Evolutionary conservation across 2,888 invertebrate genomes (phyloP).

Genomic region (Limulus polyphemus): DNA sequence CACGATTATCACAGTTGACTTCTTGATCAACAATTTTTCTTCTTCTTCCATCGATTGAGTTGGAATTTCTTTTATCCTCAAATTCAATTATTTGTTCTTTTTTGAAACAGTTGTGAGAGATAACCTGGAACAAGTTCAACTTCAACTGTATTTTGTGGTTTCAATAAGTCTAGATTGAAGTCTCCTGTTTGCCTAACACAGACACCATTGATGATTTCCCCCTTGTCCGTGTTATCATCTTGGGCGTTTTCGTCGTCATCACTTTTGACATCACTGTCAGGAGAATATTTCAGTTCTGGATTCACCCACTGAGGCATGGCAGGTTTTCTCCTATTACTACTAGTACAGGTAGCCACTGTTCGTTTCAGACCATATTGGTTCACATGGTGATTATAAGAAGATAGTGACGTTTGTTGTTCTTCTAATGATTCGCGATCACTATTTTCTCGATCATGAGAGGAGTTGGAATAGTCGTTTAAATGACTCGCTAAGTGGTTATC

Average conservation of each 20-base stretch:
- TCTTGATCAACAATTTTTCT: no score
- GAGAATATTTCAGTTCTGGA: constrained; percentile 49
- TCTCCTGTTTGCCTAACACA: constrained; percentile 80
- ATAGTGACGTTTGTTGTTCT: constrained; percentile 1
- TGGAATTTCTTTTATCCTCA: no score
- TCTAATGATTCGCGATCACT: constrained; percentile 23
- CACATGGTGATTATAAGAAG: no score
- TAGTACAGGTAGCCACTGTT: constrained; percentile 4
- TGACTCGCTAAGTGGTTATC: constrained; percentile 68
- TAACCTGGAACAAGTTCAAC: constrained; percentile 58
- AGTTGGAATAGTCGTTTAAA: constrained; percentile 56
- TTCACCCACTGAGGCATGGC: constrained; percentile 97
- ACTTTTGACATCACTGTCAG: constrained; percentile 29
- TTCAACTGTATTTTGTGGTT: constrained; percentile 53
- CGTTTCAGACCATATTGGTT: no score
- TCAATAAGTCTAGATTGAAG: constrained; percentile 38
- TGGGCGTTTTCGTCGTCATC: constrained; percentile 26
- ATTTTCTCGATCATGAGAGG: constrained; percentile 37
- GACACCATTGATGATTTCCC: constrained; percentile 84
- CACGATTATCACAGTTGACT: no score
- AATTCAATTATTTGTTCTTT: no score
- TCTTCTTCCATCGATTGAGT: no score
- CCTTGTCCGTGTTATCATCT: constrained; percentile 36
- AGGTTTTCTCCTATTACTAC: constrained; percentile 59
- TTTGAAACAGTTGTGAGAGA: no score